Evolutionary conservation across 2,797 vertebrate species (phyloP).

Genomic region (Passerculus sandwichensis): DNA sequence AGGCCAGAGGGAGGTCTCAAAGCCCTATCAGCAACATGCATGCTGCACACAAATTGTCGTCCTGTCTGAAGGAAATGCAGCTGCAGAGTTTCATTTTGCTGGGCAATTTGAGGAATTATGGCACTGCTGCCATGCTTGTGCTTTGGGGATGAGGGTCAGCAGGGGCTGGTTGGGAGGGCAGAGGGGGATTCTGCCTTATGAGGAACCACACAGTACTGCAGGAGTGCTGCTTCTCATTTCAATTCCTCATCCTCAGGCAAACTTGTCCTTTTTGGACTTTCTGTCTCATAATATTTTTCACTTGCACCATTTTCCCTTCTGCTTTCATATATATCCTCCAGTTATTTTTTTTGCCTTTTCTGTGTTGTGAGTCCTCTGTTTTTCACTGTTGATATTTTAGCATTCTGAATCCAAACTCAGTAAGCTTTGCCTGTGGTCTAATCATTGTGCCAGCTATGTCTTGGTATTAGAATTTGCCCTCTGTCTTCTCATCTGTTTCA

Average conservation of each 20-base stretch:
- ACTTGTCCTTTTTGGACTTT: not conserved
- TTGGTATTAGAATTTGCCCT: constrained; percentile 37
- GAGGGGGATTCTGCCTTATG: not conserved
- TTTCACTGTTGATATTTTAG: constrained; percentile 1
- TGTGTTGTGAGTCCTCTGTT: not conserved
- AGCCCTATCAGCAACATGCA: not conserved
- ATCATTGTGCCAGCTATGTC: constrained; percentile 24
- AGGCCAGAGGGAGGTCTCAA: not conserved
- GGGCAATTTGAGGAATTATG: not conserved
- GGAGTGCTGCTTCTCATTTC: not conserved
- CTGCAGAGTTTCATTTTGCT: not conserved
- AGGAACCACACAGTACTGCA: not conserved
- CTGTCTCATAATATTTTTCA: constrained; percentile 42
- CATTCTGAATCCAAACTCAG: constrained; percentile 36
- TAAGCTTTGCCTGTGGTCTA: constrained; percentile 42
- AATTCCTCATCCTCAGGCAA: constrained; percentile 21
- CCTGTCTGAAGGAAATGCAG: not conserved
- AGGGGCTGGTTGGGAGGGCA: not conserved
- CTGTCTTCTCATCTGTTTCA: constrained; percentile 53
- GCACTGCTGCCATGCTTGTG: not conserved
- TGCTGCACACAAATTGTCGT: not conserved
- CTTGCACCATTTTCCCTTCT: not conserved
- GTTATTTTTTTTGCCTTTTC: constrained; percentile 24
- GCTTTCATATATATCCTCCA: not conserved
- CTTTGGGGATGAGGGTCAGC: rapidly evolving